These are phyloP conservation scores for Notamacropus eugenii DNA, from an alignment of 2,797 vertebrate species.

Conservation along the genomic window DNA sequence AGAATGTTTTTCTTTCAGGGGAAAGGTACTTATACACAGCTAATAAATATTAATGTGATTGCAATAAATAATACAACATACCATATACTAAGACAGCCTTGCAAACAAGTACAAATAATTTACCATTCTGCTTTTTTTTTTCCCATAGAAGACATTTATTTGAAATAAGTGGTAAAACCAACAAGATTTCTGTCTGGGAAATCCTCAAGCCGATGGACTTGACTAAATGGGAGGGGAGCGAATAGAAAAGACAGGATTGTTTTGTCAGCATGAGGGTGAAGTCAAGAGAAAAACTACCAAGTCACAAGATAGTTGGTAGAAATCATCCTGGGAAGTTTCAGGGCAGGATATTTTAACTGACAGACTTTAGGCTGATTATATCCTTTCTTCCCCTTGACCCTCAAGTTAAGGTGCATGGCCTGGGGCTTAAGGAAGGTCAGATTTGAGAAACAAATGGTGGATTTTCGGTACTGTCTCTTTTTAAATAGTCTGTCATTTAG, in stretches of 20 bases:
- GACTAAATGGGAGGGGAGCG: background rate
- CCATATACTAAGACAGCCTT: slow-evolving; percentile 1
- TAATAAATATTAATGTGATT: slow-evolving; percentile 67
- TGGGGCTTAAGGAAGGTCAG: background rate
- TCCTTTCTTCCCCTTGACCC: background rate
- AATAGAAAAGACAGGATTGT: background rate
- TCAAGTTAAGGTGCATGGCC: background rate
- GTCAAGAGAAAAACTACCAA: background rate
- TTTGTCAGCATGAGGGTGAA: background rate
- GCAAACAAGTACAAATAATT: slow-evolving; percentile 62
- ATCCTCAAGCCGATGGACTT: background rate
- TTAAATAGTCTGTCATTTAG: background rate
- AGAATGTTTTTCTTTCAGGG: slow-evolving; percentile 15
- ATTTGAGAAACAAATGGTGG: background rate
- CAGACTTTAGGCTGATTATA: background rate
- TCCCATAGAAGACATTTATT: background rate
- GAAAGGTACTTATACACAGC: slow-evolving; percentile 9
- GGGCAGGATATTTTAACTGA: too few species aligned
- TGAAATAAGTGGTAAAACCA: background rate
- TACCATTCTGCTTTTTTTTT: background rate
- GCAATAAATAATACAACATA: slow-evolving; percentile 65
- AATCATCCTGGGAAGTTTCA: background rate
- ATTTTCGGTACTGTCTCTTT: background rate
- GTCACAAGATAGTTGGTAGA: background rate
- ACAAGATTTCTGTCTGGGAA: background rate